Evolutionary conservation across 2,888 invertebrate species (phyloP), one percentile per base, ranked within the genome.

Genomic region (Apotomis capreana): DNA sequence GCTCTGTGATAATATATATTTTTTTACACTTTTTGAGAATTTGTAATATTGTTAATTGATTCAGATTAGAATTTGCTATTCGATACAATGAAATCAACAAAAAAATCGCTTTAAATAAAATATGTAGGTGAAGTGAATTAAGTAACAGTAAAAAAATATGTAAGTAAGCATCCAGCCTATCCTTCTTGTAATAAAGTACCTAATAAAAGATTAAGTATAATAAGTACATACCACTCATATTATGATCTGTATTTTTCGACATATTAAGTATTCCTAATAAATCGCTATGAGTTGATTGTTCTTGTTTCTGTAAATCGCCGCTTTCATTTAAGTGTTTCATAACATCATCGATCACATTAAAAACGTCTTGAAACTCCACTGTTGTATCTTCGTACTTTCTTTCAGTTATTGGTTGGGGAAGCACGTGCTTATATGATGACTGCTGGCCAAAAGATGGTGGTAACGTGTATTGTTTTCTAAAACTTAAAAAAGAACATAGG

Each of bases 151-250:
- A 26, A 26, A 26, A 26, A 26, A 26, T 26, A 26, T 26, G 26
- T 26, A 26, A 26, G 26, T 26, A 26, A 26, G 26, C 1, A 26
- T 26, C 26, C 2, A 26, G 26, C 26, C 26, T 26, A 26, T 26
- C 26, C 26, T 1, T 26, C 2, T 26, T 26, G 2, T 26, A 26
- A 26, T 26, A 26, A 26, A 26, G 26, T 26, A 26, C 26, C 26
- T 26, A 26, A 26, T 26, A 26, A 26, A 26, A 15, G 15, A 15
- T 15, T 15, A 15, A 15, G 15, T 15, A 1, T 26, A 26, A 26
- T 26, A 26, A 54, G 15, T 54, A 80, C 81, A 77, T 69, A 90
- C 90, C 83, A 69, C 86, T 89, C 6, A 75, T 75, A 77, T 84
- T 86, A 15, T 82, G 79, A 59, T 81, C 75, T 36, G 74, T 78